Evolutionary conservation across 2,797 vertebrate species (phyloP), one percentile per base, ranked within the genome.

Genomic region (Microtus californicus): DNA sequence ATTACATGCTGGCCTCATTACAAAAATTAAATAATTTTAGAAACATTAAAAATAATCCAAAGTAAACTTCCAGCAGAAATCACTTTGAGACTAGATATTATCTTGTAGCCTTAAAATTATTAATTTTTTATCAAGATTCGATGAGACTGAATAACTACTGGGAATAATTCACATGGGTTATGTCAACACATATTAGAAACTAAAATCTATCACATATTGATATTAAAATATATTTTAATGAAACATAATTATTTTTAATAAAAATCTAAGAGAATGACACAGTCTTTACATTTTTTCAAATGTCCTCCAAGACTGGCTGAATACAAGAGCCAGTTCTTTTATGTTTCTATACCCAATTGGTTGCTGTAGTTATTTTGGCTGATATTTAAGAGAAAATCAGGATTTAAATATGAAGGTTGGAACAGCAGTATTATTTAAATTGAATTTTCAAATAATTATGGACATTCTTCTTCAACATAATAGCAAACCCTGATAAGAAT

Each of bases 21-120:
- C 21, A 86, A 91, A 92, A 92, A 43, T 12, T 51, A 85, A 96
- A 23, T 95, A 92, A 95, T 80, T 96, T 97, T 45, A 93, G 48
- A 89, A 90, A 89, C 78, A 89, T 54, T 91, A 29, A 91, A 83
- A 95, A 95, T 27, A 92, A 91, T 81, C 59, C 40, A 73, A 85
- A 19, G 67, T 89, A 51, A 61, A 95, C 43, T 93, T 4, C 51
- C 51, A 65, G 56, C 43, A 40, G 12, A 96, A 92, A 94, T 37
- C 4, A 69, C 34, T 80, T 63, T 76, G 88, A 93, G 56, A 59
- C 2, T 79, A 27, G 29, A 17, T 89, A 85, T 78, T 81, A 61
- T 43, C 45, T 45, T 67, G 15, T 2, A 76, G 34, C 73, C 12
- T 25, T 29, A 71, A 63, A 56, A 31, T 79, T 87, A n/a, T 89